phyloP scores from a whole-genome alignment of 92 coral and sea anemone species.

The Pocillopora grandis region DNA sequence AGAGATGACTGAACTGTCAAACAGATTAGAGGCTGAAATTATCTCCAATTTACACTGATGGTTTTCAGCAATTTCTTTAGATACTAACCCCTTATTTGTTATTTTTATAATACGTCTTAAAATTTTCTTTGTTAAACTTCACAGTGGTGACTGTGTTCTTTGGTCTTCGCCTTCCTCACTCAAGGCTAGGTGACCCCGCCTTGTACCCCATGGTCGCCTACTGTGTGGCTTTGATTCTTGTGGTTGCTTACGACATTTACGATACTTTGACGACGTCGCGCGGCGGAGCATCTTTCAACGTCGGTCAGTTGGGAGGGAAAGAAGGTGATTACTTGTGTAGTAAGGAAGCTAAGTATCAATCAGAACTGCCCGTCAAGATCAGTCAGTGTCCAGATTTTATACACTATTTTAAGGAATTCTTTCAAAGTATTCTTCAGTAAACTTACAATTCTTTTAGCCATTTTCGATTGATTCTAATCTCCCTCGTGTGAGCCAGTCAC shows the following conservation, averaged over 20 bases:
- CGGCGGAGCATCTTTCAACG: background rate
- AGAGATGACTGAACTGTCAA: background rate
- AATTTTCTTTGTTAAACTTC: background rate
- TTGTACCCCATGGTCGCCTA: constrained; percentile 62
- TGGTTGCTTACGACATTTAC: constrained; percentile 55
- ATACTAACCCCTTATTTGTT: background rate
- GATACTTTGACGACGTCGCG: background rate
- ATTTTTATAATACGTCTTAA: background rate
- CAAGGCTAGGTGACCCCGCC: constrained; percentile 50
- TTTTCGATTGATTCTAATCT: no score
- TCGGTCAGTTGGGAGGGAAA: background rate
- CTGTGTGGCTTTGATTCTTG: constrained; percentile 68
- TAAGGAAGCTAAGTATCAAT: no score
- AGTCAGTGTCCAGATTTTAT: no score
- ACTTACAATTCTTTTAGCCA: no score
- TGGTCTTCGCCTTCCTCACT: constrained; percentile 50
- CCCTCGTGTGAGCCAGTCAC: no score
- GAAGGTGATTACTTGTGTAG: background rate
- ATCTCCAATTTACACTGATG: no score
- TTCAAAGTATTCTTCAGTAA: no score
- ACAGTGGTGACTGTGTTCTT: constrained; percentile 75
- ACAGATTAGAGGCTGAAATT: no score
- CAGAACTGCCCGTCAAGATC: no score
- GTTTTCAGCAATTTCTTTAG: background rate
- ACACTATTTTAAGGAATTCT: no score